phyloP scores from a whole-genome alignment of 2,113 vertebrate species.

The Camelus bactrianus region DNA sequence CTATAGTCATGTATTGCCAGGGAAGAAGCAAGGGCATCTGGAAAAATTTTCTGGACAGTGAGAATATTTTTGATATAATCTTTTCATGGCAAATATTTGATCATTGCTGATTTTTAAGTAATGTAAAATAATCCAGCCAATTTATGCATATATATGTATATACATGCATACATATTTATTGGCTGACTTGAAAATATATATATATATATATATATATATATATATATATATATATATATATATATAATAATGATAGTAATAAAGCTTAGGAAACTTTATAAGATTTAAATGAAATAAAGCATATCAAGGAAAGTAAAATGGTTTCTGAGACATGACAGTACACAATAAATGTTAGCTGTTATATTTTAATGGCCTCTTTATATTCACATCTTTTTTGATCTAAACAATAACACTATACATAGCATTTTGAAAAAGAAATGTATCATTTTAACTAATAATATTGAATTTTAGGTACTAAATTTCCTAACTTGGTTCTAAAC shows the following conservation, averaged over 20 bases:
- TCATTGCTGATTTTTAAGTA: not conserved
- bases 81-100: not conserved
- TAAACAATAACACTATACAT: not conserved
- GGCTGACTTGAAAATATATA: not conserved
- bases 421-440: not conserved
- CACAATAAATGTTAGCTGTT: not conserved
- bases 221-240: not conserved
- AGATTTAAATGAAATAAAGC: not conserved
- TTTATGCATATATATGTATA: not conserved
- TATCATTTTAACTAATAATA: not conserved
- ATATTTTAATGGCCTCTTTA: not conserved
- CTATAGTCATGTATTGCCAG: not conserved
- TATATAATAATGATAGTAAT: not conserved
- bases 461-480: not conserved
- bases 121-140: not conserved
- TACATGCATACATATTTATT: not conserved
- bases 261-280: not conserved
- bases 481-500: not conserved
- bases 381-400: not conserved
- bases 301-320: not conserved
- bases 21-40: not conserved
- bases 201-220: not conserved
- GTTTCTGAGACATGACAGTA: not conserved
- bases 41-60: not conserved
- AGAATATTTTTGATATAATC: not conserved